These are phyloP conservation scores for Cepaea nemoralis DNA, from an alignment of 1,140 invertebrate species.

Conservation along the genomic window DNA sequence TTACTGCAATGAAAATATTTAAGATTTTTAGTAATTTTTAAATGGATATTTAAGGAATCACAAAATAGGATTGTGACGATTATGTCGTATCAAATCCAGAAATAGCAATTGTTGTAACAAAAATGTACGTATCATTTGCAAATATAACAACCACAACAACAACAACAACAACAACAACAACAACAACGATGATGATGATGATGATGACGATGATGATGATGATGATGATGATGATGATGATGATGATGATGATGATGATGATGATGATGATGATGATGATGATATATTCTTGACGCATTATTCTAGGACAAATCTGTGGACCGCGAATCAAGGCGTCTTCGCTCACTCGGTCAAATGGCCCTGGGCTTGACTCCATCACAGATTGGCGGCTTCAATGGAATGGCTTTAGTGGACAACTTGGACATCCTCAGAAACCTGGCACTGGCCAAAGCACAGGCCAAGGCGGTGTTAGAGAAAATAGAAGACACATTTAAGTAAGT, in stretches of 20 bases:
- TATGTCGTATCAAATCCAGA: too few relatives aligned
- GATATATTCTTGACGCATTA: not conserved
- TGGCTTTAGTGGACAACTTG: slow-evolving; percentile 39
- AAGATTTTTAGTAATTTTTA: not conserved
- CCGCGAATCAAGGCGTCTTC: slow-evolving; percentile 23
- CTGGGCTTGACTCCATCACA: slow-evolving; percentile 31
- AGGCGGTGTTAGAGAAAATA: slow-evolving; percentile 39
- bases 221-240: slow-evolving; percentile 30
- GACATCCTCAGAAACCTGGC: slow-evolving; percentile 36
- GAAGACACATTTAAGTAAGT: slow-evolving; percentile 40
- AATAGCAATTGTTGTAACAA: too few relatives aligned
- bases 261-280: not conserved
- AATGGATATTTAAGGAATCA: too few relatives aligned
- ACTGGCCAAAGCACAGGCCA: slow-evolving; percentile 28
- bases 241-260: slow-evolving; percentile 28
- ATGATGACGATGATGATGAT: slow-evolving; percentile 24
- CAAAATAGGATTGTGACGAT: too few relatives aligned
- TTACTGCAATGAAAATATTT: not conserved
- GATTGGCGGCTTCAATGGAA: slow-evolving; percentile 7
- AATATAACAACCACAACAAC: too few relatives aligned
- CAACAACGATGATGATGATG: too few relatives aligned
- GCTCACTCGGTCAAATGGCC: slow-evolving; percentile 29
- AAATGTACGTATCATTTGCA: too few relatives aligned
- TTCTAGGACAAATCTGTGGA: slow-evolving; percentile 23
- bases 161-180: too few relatives aligned